These are phyloP conservation scores for Agrenia bidenticulata DNA, from an alignment of 2,888 invertebrate species.

Conservation along the genomic window DNA sequence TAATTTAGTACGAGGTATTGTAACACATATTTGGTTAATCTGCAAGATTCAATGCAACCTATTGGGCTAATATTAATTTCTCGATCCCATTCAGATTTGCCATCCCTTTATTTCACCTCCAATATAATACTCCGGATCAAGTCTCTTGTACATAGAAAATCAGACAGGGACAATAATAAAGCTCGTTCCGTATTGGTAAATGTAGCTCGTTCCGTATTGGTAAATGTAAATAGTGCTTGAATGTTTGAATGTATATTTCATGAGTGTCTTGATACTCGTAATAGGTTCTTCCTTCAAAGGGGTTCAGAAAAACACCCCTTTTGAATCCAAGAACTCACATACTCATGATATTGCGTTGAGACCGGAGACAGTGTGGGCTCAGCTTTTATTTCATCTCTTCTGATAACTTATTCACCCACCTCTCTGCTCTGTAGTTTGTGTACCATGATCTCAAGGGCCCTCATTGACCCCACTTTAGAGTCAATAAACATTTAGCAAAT, in stretches of 20 bases:
- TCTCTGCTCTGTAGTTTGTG: background rate
- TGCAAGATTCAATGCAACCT: no score
- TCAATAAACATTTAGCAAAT: conserved; percentile 14
- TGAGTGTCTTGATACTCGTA: background rate
- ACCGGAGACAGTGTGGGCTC: background rate
- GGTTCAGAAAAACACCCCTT: background rate
- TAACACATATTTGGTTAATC: no score
- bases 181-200: no score
- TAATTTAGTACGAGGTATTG: no score
- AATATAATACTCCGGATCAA: no score
- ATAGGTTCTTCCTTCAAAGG: conserved; percentile 3
- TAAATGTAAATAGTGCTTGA: no score
- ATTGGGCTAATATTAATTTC: no score
- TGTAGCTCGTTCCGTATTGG: no score
- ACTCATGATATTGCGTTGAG: background rate
- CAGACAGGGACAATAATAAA: no score
- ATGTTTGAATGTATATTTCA: background rate
- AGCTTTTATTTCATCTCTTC: background rate
- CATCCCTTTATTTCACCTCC: no score
- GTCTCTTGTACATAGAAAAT: no score
- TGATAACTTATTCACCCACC: background rate
- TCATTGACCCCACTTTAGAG: conserved; percentile 14
- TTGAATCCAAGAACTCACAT: background rate
- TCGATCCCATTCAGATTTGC: no score
- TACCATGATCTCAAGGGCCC: conserved; percentile 10